phyloP scores from a whole-genome alignment of 2,113 vertebrate genomes.

The Eretmochelys imbricata region DNA sequence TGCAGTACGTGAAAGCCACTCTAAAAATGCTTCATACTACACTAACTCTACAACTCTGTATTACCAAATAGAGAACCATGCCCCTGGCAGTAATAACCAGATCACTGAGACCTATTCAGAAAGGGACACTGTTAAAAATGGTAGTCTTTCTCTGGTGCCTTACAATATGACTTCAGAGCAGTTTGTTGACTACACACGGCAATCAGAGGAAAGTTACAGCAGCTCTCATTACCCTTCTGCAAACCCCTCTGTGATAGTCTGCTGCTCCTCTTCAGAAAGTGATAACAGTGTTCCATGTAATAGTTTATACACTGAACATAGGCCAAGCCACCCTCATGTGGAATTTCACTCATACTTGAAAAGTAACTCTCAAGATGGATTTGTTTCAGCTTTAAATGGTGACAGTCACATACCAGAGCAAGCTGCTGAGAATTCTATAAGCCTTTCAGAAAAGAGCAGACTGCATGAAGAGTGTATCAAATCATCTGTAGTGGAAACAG shows the following conservation, averaged over 20 bases:
- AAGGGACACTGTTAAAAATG: slow-evolving; percentile 83
- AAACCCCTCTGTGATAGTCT: slow-evolving; percentile 84
- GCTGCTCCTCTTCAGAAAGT: slow-evolving; percentile 86
- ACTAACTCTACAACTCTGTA: slow-evolving; percentile 89
- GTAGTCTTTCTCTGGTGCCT: slow-evolving; percentile 85
- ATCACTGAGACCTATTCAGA: slow-evolving; percentile 87
- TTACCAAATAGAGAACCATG: slow-evolving; percentile 92
- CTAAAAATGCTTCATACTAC: slow-evolving; percentile 89
- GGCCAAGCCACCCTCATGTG: slow-evolving; percentile 83
- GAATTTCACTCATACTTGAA: slow-evolving; percentile 95
- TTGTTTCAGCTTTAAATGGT: slow-evolving; percentile 83
- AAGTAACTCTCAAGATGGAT: slow-evolving; percentile 88
- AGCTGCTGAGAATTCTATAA: slow-evolving; percentile 83
- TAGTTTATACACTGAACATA: slow-evolving; percentile 84
- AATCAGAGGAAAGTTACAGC: slow-evolving; percentile 80
- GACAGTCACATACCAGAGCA: slow-evolving; percentile 83
- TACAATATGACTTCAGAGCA: slow-evolving; percentile 89
- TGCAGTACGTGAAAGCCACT: slow-evolving; percentile 85
- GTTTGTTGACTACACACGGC: slow-evolving; percentile 86
- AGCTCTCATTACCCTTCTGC: slow-evolving; percentile 84
- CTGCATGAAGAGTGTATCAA: slow-evolving; percentile 90
- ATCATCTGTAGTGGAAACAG: slow-evolving; percentile 91
- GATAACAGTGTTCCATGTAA: slow-evolving; percentile 83
- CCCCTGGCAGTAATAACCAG: slow-evolving; percentile 81
- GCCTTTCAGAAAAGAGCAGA: slow-evolving; percentile 88